Base-by-base conservation (phyloP, 2,797 vertebrate genomes). In the Myoxocephalus aenaeus region DNA sequence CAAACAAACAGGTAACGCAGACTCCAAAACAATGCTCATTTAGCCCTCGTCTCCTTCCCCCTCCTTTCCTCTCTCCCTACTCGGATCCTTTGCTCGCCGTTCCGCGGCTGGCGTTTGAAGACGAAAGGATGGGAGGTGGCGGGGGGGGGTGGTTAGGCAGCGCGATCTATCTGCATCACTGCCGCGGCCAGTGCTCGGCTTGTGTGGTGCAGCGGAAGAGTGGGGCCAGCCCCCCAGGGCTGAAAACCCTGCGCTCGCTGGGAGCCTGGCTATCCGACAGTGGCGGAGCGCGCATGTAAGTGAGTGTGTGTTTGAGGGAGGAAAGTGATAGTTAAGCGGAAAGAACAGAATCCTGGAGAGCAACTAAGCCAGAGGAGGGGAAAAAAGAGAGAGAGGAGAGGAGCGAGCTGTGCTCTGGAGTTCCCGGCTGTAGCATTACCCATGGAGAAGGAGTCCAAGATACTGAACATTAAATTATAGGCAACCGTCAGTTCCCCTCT, bases 381-480 rank as follows among this genome's bases (percentile, higher is more conserved):
- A 88, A 20, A 75, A 80, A 67, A 44, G 18, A 34, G 68, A 86
- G 61, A 85, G 64, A 75, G 50, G 75, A 72, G 75, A 8, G 42
- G 44, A 46, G 44, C 15, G 46, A 48, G 46, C 73, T 34, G 34
- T 34, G 34, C 34, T 34, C 34, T 34, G 40, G 70, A 85, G 80
- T 94, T 90, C 89, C 87, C 81, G 86, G 88, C 90, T 88, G 89
- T 89, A 89, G 92, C 90, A 96, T 96, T 97, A 96, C 96, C 96
- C 96, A 95, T 96, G 96, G 97, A 97, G 93, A 95, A 94, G 94
- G 94, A 95, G 91, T 95, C 94, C 94, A 94, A 96, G 94, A 95
- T 97, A 94, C 94, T 97, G 94, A 96, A 97, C 95, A 96, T 93
- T 95, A 97, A 96, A 96, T 97, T 96, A 97, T 95, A 97, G 95